Conservation (phyloP, 2,797 vertebrate species). For the Rhinella marina region DNA sequence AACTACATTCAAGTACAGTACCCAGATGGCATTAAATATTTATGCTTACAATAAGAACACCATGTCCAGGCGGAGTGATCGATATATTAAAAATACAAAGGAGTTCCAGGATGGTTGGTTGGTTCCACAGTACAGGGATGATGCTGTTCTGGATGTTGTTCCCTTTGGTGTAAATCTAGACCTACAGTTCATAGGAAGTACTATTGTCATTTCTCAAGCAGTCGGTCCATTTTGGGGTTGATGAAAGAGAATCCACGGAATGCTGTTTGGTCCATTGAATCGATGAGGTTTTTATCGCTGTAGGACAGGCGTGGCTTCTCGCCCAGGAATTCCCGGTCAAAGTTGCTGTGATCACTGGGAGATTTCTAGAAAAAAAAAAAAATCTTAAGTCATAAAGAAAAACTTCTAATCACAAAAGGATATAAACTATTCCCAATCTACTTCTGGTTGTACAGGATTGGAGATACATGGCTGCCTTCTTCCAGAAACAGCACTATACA, state of each 20-base stretch:
- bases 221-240: constrained; percentile 87
- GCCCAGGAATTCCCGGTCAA: constrained; percentile 93
- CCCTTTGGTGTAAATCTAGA: constrained; percentile 41
- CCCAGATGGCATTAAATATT: not conserved
- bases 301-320: constrained; percentile 92
- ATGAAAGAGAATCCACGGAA: constrained; percentile 93
- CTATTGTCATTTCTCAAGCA: constrained; percentile 80
- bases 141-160: constrained; percentile 3
- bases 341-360: constrained; percentile 91
- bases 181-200: constrained; percentile 19
- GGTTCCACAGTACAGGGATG: not conserved
- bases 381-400: too few relatives aligned
- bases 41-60: not conserved
- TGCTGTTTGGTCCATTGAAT: constrained; percentile 92
- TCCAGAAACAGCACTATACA: too few relatives aligned
- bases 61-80: constrained; percentile 21
- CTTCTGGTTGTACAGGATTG: too few relatives aligned
- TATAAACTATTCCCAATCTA: not conserved
- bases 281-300: constrained; percentile 92
- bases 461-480: too few relatives aligned
- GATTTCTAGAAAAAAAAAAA: constrained; percentile 81
- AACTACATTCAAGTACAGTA: constrained; percentile 55
- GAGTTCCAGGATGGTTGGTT: not conserved
- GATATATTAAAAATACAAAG: not conserved
- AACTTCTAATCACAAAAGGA: not conserved